A percentile compares a stretch with the other conserved stretches of the same genome.
These are phyloP conservation scores for Distichodus sexfasciatus DNA, from an alignment of 2,797 vertebrate genomes.

Conservation along the genomic window DNA sequence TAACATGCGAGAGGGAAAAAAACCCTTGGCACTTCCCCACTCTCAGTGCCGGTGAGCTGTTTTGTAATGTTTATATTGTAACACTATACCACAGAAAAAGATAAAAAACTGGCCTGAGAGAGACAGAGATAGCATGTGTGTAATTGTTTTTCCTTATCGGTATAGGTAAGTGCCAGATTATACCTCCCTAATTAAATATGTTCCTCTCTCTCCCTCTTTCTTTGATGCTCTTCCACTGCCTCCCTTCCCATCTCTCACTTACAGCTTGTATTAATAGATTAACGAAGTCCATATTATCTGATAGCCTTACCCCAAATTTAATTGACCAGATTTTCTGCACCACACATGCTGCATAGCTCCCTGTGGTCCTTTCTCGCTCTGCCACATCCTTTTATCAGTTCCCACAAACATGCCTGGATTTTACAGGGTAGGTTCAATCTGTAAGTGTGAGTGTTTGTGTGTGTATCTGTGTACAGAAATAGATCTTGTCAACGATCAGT, in stretches of 20 bases:
- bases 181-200: constrained; percentile 7
- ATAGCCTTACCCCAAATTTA: not conserved
- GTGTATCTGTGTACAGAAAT: not conserved
- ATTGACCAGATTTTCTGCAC: not conserved
- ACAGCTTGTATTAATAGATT: not conserved
- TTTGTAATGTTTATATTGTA: constrained; percentile 10
- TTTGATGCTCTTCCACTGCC: not conserved
- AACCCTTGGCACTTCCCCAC: not conserved
- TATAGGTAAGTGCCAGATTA: not conserved
- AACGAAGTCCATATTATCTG: not conserved
- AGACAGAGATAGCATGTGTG: not conserved
- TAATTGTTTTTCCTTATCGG: not conserved
- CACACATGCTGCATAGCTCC: not conserved
- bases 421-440: not conserved
- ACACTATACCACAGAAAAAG: not conserved
- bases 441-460: not conserved
- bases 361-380: not conserved
- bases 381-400: not conserved
- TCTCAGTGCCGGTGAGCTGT: not conserved
- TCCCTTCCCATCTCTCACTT: not conserved
- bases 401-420: not conserved
- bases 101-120: not conserved
- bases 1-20: not conserved
- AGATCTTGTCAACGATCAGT: not conserved
- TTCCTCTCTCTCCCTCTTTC: constrained; percentile 6